Conservation (phyloP, 2,113 vertebrate genomes). For the Fulica atra region DNA sequence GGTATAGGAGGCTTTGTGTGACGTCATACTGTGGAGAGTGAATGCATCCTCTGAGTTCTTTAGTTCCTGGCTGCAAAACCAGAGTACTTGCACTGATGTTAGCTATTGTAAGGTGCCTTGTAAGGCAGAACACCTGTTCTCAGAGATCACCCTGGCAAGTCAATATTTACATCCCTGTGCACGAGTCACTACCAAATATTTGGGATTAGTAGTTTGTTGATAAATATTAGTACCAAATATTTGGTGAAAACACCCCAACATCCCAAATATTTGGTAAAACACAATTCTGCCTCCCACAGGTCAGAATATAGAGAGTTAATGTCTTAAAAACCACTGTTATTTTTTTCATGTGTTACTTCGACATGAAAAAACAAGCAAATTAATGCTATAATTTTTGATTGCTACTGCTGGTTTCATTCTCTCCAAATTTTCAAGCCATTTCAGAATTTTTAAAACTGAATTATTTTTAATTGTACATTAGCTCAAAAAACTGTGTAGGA, state of each 20-base stretch:
- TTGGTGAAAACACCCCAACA: not conserved
- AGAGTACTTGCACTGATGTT: not conserved
- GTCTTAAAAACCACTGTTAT: not conserved
- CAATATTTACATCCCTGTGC: not conserved
- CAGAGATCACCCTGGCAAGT: not conserved
- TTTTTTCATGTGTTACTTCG: not conserved
- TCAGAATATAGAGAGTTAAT: not conserved
- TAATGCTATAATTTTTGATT: accelerated
- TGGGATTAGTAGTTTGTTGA: not conserved
- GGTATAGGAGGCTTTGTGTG: not conserved
- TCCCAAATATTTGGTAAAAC: not conserved
- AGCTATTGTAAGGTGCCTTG: not conserved
- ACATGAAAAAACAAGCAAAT: not conserved
- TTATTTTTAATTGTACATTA: not conserved
- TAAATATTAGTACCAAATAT: constrained; percentile 21
- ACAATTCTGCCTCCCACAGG: not conserved
- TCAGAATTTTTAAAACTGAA: not conserved
- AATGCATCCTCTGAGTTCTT: not conserved
- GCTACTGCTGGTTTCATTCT: not conserved
- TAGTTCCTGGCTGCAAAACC: not conserved
- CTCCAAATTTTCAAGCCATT: not conserved
- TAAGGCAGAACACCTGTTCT: not conserved
- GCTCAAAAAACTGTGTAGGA: not conserved
- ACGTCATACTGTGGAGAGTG: accelerated
- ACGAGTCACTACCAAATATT: not conserved